Conservation (phyloP, 2,797 vertebrate genomes). For the Poeciliopsis paucimaculata region DNA sequence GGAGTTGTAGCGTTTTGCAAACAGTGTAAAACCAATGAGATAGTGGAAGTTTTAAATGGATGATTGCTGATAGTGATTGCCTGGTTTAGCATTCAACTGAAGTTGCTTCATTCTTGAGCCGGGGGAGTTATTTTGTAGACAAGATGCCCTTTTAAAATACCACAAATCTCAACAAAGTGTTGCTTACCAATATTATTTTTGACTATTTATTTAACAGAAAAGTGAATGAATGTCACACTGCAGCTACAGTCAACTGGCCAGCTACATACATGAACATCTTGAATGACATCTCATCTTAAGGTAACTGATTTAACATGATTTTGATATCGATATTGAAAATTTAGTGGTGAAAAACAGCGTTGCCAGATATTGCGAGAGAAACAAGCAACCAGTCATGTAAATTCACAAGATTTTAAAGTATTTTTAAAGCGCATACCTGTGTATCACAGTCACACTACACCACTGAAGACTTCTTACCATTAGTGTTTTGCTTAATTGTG, state of each 20-base stretch:
- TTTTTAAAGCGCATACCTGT: no score
- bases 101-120: not conserved
- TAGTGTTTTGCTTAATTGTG: no score
- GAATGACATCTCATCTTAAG: not conserved
- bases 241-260: not conserved
- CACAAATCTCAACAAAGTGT: not conserved
- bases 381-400: no score
- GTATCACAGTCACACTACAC: no score
- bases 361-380: no score
- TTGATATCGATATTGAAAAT: not conserved
- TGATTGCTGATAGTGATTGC: not conserved
- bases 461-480: no score
- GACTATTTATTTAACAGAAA: not conserved
- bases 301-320: not conserved
- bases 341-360: no score
- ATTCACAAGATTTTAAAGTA: no score
- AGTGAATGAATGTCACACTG: not conserved
- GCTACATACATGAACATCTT: not conserved
- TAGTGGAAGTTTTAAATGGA: not conserved
- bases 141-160: not conserved
- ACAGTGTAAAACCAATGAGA: not conserved
- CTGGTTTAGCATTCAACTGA: not conserved
- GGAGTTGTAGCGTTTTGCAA: not conserved
- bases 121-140: not conserved
- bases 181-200: not conserved